These are phyloP conservation scores for Aythya baeri DNA, from an alignment of 2,113 vertebrate genomes.

Conservation along the genomic window DNA sequence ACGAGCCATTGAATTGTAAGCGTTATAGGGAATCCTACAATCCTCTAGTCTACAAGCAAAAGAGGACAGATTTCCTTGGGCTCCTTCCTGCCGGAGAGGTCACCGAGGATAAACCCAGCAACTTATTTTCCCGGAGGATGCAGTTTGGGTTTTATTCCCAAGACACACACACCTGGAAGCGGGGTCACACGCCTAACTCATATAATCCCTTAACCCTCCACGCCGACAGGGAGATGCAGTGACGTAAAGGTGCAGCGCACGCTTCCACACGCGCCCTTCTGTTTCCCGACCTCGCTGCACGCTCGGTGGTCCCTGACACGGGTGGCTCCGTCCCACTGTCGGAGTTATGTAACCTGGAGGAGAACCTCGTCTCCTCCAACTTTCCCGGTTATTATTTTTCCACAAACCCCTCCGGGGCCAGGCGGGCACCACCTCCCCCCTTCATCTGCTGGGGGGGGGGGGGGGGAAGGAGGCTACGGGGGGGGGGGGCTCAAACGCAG, in stretches of 20 bases:
- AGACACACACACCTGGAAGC: background rate
- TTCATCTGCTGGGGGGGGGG: background rate
- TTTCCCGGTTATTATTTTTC: background rate
- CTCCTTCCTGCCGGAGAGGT: background rate
- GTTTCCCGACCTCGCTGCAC: background rate
- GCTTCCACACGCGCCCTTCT: background rate
- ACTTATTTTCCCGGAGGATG: background rate
- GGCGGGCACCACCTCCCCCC: background rate
- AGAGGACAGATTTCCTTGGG: background rate
- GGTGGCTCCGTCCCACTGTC: constrained; percentile 52
- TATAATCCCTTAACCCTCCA: background rate
- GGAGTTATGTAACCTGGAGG: background rate
- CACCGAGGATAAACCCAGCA: background rate
- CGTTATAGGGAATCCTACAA: background rate
- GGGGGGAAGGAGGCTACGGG: background rate
- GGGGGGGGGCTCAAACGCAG: accelerated
- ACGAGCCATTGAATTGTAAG: background rate
- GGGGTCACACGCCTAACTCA: background rate
- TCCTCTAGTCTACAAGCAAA: background rate
- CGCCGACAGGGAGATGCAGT: background rate
- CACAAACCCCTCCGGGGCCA: background rate
- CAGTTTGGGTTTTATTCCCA: background rate
- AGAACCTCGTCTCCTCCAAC: background rate
- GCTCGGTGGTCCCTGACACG: constrained; percentile 25
- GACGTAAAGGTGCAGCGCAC: background rate